Base-by-base conservation (phyloP, 2,113 vertebrate genomes). In the Nibea albiflora region DNA sequence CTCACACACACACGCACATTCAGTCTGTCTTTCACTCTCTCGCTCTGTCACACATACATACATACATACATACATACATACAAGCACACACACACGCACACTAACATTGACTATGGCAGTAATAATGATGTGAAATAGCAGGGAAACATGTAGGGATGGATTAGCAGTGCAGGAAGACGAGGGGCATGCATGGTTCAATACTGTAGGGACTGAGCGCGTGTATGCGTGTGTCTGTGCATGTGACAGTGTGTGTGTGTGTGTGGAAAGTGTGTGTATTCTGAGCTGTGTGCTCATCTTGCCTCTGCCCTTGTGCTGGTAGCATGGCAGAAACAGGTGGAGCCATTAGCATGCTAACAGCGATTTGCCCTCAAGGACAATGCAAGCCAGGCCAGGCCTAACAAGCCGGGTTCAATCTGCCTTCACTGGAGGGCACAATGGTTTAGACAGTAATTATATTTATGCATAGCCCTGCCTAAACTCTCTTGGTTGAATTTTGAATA, bases 291-390 rank as follows among this genome's bases (percentile, higher is more conserved):
- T 69, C 47, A 56, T 89, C 17, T 88, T 78, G 83, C 63, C 75
- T 85, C 70, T 92, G 92, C 90, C 92, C 90, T 93, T 92, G 92
- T 66, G 88, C 88, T 84, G 20, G 49, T 79, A 78, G 87, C 89
- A 80, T 91, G 88, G 82, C 85, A 85, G 88, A 88, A 93, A 93
- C 92, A 92, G 89, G 92, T 93, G 91, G 88, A 83, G 60, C 85
- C 78, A 93, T 93, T 92, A 93, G 93, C 90, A 94, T 92, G 91
- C 92, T 94, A 92, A 92, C 89, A 90, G 90, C 46, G 53, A 85
- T 89, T 82, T 87, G 90, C 90, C 93, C 90, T 93, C 92, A 92
- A 94, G 92, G 91, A 92, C 89, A 88, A 92, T 78, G 86, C 72
- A 56, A 89, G 89, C 80, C 88, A 79, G 70, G 86, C 87, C 85